Evolutionary conservation across 2,113 vertebrate species (phyloP), one percentile per base, ranked within the genome.

Genomic region (Lethenteron camtschaticum): DNA sequence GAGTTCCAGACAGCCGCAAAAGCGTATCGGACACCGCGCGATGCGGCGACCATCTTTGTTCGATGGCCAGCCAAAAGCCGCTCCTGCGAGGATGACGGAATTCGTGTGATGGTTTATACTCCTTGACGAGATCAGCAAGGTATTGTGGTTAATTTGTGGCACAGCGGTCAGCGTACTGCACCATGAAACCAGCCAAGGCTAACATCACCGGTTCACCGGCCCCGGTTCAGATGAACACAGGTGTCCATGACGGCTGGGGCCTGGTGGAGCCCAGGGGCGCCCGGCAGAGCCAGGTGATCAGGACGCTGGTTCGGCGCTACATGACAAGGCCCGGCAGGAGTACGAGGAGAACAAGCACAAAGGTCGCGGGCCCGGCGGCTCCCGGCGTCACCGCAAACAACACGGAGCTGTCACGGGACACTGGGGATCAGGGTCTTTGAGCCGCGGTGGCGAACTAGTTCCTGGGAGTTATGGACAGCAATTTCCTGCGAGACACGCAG

Each of bases 271-370:
- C n/a, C n/a, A 73, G 72, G 8, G 10, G 77, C 7, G 79, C 85
- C 12, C 90, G 89, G 72, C 80, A 80, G 16, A 81, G 84, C 72
- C 82, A 84, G 55, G 85, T 92, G 73, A 85, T 86, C 71, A 77
- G 79, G 60, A 86, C 85, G 16, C 76, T 92, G 77, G 86, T 91
- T 14, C 87, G 88, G 71, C 81, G 85, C 13, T 89, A 88, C 75
- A 87, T 87, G 87, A 90, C 69, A 87, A 85, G 1, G 86, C 87
- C 56, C 69, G 80, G 66, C 78, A 83, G 7, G 85, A 90, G 77
- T 90, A 88, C 2, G 83, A 88, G 72, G 89, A 92, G 75, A 78
- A 82, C 12, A 83, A 82, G 58, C 77, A 83, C 55, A 90, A 88
- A 87, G 85, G 87, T 89, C 76, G 73, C 71, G n/a, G 9, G n/a